Base-by-base conservation (phyloP, 2,888 invertebrate genomes). In the Hirtodrosophila cameraria region DNA sequence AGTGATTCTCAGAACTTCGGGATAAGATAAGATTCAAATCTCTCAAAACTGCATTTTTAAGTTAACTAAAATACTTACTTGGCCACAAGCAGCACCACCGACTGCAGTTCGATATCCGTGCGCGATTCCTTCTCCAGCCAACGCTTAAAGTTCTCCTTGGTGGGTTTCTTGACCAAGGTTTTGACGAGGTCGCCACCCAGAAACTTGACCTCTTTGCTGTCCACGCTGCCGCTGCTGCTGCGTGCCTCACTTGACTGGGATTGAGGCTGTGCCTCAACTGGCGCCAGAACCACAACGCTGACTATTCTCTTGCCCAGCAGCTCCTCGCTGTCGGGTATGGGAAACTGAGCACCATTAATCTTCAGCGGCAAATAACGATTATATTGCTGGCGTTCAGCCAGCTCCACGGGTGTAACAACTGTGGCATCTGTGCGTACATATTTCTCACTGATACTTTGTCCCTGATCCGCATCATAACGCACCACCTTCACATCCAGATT, bases 401-500 rank as follows among this genome's bases (percentile, higher is more conserved):
- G 91, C 38, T 94, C 93, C 12, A 96, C 96, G 0, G 96, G 94
- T 60, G 95, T 94, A 13, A 96, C 92, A 77, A 94, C 93, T 1
- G 94, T 95, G 15, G 96, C 95, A 85, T 94, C 94, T 46, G 75
- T 93, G 78, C 94, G 92, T 28, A 96, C 93, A 85, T 96, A 96
- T 50, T 94, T 93, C 35, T 94, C 93, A 30, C 95, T 95, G 42
- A 96, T 92, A 55, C 94, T 95, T 91, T 95, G 94, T 35, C 93
- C 92, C 64, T 95, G 95, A 83, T 93, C 93, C 2, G 96, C 95
- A 90, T 96, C 94, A 82, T 95, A 96, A 80, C 94, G 94, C 6
- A 96, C 96, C 41, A 96, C 96, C 92, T 96, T 96, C 93, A 96
- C 95, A 91, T 96, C 95, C 35, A 96, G 94, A 52, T 94, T 93